Percentiles rank a stretch among this genome's conserved stretches.
Evolutionary conservation across 2,797 vertebrate genomes (phyloP).

Genomic region (Phylloscopus collybita): DNA sequence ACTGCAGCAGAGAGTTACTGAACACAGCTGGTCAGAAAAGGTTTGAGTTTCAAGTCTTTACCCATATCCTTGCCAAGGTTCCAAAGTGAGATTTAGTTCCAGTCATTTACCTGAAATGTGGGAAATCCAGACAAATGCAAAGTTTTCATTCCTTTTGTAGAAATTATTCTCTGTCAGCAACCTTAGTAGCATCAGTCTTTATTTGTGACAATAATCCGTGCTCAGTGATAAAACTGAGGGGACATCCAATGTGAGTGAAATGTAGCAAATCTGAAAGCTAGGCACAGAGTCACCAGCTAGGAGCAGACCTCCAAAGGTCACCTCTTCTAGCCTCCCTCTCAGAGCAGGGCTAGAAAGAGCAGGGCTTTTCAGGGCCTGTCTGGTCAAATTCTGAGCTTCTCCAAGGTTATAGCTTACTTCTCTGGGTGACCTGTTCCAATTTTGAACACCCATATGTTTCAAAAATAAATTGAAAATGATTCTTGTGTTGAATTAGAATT

Average conservation of each 20-base stretch:
- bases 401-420: background rate
- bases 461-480: background rate
- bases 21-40: background rate
- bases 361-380: background rate
- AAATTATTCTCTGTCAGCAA: background rate
- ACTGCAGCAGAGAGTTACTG: background rate
- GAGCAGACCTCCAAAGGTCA: background rate
- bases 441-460: background rate
- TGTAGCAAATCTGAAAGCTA: background rate
- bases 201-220: background rate
- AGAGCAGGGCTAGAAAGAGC: background rate
- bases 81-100: background rate
- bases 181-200: background rate
- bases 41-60: background rate
- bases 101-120: background rate
- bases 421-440: background rate
- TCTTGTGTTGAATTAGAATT: background rate
- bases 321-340: background rate
- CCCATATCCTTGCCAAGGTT: background rate
- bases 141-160: background rate
- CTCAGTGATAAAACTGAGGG: background rate
- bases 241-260: background rate
- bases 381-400: background rate
- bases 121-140: background rate
- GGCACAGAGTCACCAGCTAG: background rate